Base-by-base conservation (phyloP, 2,888 invertebrate genomes). In the Priocnemis perturbator region DNA sequence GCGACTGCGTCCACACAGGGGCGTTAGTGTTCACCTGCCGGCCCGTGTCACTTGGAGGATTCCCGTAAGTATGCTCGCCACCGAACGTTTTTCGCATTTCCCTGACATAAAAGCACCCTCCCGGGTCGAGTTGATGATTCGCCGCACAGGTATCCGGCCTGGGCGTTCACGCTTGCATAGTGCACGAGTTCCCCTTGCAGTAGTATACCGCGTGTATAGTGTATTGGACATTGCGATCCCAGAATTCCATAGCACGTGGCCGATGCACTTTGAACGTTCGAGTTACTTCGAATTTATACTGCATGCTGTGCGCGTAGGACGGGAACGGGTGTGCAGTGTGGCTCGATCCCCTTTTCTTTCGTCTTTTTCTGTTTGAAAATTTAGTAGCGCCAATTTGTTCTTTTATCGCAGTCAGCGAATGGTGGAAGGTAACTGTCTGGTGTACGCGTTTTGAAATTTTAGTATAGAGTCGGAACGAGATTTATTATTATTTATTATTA, bases 211-310 rank as follows among this genome's bases (percentile, higher is more conserved):
- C 9, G 47, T 23, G 45, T n/a, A 52, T n/a, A n/a, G n/a, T n/a
- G n/a, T 26, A 26, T 26, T 61, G 65, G 67, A 3, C 44, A 68
- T 47, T 60, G 64, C 61, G 48, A 60, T 66, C 59, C 62, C 62
- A 62, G 63, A 76, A 70, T 75, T 70, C 69, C 63, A 59, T 64
- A 67, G 60, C 73, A 76, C 72, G 72, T 75, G 75, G 67, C 11
- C 64, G 50, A 48, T 45, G 30, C 55, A 63, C 65, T 20, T 30
- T 65, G 57, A 64, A 52, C 44, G 14, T 21, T 52, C 50, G 55
- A 45, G 9, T 44, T 45, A 44, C 5, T 23, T 21, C n/a, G 37
- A 19, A 20, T 17, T 14, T n/a, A 1, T 48, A 9, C 7, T 9
- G 9, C 0, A 0, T 2, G 15, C 15, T 4, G 0, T 45, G 14